These are phyloP conservation scores for Tragelaphus scriptus DNA, from an alignment of 2,113 vertebrate species.

Conservation along the genomic window DNA sequence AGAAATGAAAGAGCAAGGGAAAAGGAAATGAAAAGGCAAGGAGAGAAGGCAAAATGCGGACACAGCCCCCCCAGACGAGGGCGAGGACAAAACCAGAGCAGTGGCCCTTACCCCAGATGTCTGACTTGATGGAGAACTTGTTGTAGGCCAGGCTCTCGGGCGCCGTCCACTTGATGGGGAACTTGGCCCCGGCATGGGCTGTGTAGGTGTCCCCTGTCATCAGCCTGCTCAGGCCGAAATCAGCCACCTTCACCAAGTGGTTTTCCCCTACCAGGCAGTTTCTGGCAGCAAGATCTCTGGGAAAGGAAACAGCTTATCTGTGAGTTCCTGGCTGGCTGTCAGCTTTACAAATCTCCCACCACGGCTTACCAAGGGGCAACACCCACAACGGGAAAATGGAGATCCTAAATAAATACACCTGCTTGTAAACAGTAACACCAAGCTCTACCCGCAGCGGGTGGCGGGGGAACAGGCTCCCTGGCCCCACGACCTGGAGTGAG, in stretches of 20 bases:
- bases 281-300: constrained; percentile 95
- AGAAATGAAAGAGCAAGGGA: not conserved
- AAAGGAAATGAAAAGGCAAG: not conserved
- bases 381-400: not conserved
- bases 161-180: constrained; percentile 99
- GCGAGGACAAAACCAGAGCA: accelerated
- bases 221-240: constrained; percentile 96
- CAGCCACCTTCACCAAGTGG: constrained; percentile 99
- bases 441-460: not conserved
- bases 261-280: constrained; percentile 99
- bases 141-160: constrained; percentile 99
- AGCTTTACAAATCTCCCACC: too few species aligned
- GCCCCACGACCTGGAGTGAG: not conserved
- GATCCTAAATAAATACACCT: not conserved
- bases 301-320: not conserved
- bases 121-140: constrained; percentile 99
- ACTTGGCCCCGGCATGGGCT: constrained; percentile 95
- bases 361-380: accelerated
- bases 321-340: not conserved
- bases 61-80: accelerated
- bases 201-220: constrained; percentile 99
- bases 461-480: accelerated
- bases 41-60: too few species aligned
- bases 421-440: not conserved
- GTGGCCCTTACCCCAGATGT: constrained; percentile 93